Base-by-base conservation (phyloP, 2,113 vertebrate species). In the Thunnus maccoyii region DNA sequence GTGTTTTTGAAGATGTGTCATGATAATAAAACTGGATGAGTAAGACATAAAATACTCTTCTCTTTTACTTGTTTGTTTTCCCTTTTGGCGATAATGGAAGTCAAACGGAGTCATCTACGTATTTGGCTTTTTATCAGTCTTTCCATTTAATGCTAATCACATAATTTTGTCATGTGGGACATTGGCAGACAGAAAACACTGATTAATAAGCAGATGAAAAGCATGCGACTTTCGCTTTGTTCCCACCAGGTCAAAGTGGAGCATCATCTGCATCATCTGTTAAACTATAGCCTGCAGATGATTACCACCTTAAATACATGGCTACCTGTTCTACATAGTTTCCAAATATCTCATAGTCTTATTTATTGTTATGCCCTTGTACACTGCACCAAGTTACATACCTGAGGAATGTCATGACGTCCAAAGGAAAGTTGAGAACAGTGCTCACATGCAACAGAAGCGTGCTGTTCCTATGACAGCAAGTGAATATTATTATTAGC, bases 291-390 rank as follows among this genome's bases (percentile, higher is more conserved):
- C 6, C 36, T 41, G 8, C 36, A 8, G 36, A 41, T 1, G 20
- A 20, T 3, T 16, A 18, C 36, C 47, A n/a, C 8, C 54, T 14
- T 15, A 36, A 46, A 36, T 32, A 2, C 36, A 32, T 20, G 22
- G 1, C 22, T 30, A 18, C 46, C n/a, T 44, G 36, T 76, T 65
- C 3, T 25, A 12, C 47, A 66, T 76, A 20, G n/a, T 58, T 65
- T 76, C 58, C 36, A 66, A n/a, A 54, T 30, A 61, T 46, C 25
- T 69, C 3, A 18, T 9, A 4, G n/a, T 60, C 27, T 36, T 25
- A 76, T 84, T 83, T 76, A 68, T 36, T 36, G 30, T 14, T 7
- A 16, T 65, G 16, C 4, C 69, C 22, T 22, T 65, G 78, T 4
- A 55, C 55, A 50, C 3, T 3, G 18, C 9, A 18, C 9, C 27